Evolutionary conservation across 2,113 vertebrate species (phyloP).

Genomic region (Scophthalmus maximus): DNA sequence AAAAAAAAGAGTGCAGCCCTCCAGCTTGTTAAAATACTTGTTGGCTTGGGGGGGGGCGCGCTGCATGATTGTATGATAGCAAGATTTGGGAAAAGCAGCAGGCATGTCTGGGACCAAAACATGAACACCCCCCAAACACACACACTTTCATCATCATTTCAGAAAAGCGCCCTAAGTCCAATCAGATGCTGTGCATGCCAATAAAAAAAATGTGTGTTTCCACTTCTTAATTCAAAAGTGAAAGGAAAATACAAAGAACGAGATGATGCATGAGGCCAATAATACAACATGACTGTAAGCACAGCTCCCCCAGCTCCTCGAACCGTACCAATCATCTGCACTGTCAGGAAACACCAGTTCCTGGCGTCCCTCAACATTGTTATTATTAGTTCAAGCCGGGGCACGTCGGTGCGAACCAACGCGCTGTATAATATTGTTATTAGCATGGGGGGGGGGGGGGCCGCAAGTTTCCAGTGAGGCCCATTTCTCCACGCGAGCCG

Average conservation of each 20-base stretch:
- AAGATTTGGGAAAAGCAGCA: constrained; percentile 62
- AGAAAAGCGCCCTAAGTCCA: constrained; percentile 14
- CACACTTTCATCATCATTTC: constrained; percentile 12
- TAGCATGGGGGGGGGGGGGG: constrained; percentile 30
- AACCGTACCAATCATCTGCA: constrained; percentile 45
- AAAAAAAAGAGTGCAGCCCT: constrained; percentile 63
- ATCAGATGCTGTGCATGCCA: constrained; percentile 5
- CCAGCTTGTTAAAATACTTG: constrained; percentile 71
- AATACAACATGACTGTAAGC: constrained; percentile 49
- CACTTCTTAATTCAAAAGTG: constrained; percentile 7
- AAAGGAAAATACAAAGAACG: constrained; percentile 4
- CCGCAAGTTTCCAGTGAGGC: constrained; percentile 70
- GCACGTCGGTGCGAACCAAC: constrained; percentile 33
- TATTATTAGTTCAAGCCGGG: constrained; percentile 64
- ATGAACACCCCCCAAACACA: not conserved
- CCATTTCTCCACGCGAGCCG: constrained; percentile 66
- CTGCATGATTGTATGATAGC: constrained; percentile 57
- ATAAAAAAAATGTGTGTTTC: constrained; percentile 16
- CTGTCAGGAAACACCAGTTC: constrained; percentile 64
- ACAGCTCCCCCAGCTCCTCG: constrained; percentile 38
- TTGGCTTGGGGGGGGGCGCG: constrained; percentile 33
- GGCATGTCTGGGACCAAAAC: constrained; percentile 54
- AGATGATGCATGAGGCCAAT: constrained; percentile 30
- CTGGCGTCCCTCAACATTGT: constrained; percentile 50
- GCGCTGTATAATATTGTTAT: constrained; percentile 56